Evolutionary conservation across 2,888 invertebrate genomes (phyloP).

Genomic region (Tetheella fluctuosa): DNA sequence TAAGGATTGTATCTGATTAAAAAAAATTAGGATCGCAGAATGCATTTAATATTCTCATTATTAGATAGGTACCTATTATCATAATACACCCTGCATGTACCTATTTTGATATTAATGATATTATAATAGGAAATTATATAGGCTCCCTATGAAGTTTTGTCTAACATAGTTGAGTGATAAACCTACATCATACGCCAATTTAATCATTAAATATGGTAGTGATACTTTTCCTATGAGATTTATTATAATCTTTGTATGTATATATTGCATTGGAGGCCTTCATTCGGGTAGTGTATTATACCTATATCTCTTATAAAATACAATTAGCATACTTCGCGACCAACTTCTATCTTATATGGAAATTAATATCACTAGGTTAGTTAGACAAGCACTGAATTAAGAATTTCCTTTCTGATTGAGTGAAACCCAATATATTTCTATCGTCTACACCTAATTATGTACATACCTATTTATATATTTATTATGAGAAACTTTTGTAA

Average conservation of each 20-base stretch:
- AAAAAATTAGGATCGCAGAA: neutral
- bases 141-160: slow-evolving; percentile 9
- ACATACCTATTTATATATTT: slow-evolving; percentile 11
- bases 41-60: slow-evolving; percentile 4
- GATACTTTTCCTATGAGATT: slow-evolving; percentile 66
- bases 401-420: slow-evolving; percentile 47
- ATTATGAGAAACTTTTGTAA: slow-evolving; percentile 9
- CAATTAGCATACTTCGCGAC: slow-evolving; percentile 66
- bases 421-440: slow-evolving; percentile 14
- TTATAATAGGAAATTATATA: neutral
- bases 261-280: slow-evolving; percentile 77
- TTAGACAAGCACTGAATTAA: slow-evolving; percentile 53
- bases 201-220: slow-evolving; percentile 51
- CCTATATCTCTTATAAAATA: slow-evolving; percentile 46
- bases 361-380: slow-evolving; percentile 67
- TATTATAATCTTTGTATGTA: slow-evolving; percentile 57
- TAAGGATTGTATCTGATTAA: neutral
- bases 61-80: neutral
- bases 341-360: slow-evolving; percentile 67
- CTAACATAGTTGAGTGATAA: slow-evolving; percentile 13
- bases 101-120: slow-evolving; percentile 13
- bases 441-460: slow-evolving; percentile 6
- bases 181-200: slow-evolving; percentile 33
- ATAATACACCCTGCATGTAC: slow-evolving; percentile 1
- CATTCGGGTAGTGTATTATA: slow-evolving; percentile 64